Evolutionary conservation across 2,113 vertebrate species (phyloP).

Genomic region (Panurus biarmicus): DNA sequence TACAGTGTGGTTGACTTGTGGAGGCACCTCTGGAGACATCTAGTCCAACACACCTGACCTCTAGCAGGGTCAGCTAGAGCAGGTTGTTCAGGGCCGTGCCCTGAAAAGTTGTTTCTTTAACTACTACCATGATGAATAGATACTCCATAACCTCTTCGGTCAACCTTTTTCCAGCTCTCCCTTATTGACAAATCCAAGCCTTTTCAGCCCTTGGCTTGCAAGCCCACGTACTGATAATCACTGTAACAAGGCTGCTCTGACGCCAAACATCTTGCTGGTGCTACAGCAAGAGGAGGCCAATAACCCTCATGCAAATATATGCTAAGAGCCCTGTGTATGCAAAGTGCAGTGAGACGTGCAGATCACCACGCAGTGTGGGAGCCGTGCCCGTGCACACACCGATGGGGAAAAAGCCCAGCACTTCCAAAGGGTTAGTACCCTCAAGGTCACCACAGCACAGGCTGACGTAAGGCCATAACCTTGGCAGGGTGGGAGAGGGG

Average conservation of each 20-base stretch:
- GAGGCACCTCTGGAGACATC: not conserved
- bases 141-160: not conserved
- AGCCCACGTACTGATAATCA: not conserved
- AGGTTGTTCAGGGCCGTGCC: not conserved
- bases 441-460: conserved; percentile 15
- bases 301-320: not conserved
- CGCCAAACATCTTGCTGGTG: not conserved
- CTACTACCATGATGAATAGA: not conserved
- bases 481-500: conserved; percentile 47
- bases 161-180: not conserved
- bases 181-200: not conserved
- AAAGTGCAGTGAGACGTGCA: not conserved
- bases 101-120: not conserved
- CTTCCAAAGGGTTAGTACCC: conserved; percentile 41
- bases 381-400: not conserved
- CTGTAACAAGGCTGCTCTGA: not conserved
- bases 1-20: fast-evolving
- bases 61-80: not conserved
- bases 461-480: conserved; percentile 55
- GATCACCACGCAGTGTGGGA: not conserved
- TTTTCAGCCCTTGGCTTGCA: not conserved
- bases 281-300: not conserved
- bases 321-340: not conserved
- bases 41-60: not conserved
- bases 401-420: not conserved